These are phyloP conservation scores for Andricus curvator DNA, from an alignment of 2,888 invertebrate genomes.

Conservation along the genomic window DNA sequence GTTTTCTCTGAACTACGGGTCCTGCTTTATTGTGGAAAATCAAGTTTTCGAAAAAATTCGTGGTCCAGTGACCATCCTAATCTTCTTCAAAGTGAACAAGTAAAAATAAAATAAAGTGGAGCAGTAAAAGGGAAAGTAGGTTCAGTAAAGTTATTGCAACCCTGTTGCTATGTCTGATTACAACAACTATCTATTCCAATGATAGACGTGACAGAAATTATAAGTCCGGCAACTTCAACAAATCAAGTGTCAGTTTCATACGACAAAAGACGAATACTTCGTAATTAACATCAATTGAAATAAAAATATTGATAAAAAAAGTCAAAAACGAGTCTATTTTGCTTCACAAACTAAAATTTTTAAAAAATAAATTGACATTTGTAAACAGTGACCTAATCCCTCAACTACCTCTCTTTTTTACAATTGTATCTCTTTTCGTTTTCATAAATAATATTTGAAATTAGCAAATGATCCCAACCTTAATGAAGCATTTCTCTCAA, in stretches of 20 bases:
- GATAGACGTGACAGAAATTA: constrained; percentile 18
- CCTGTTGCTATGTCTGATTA: constrained; percentile 29
- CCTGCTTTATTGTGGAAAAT: no score
- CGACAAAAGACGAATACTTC: no score
- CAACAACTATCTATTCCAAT: constrained; percentile 21
- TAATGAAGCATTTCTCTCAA: neutral
- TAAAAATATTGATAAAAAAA: neutral
- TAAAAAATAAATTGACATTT: no score
- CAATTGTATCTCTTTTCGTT: neutral
- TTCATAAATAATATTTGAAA: neutral
- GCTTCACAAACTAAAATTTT: no score
- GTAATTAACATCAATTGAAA: neutral
- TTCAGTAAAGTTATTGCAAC: constrained; percentile 20
- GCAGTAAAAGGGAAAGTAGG: constrained; percentile 6
- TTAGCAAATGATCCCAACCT: neutral
- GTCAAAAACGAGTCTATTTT: neutral
- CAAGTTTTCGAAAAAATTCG: no score
- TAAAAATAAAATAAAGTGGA: constrained; percentile 38
- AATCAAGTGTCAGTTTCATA: no score
- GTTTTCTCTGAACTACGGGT: no score
- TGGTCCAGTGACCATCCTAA: no score
- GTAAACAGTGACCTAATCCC: neutral
- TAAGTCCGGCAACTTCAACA: neutral
- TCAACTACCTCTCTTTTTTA: neutral
- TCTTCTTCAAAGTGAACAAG: neutral